A percentile compares a stretch with the other conserved stretches of the same genome.
Evolutionary conservation across 2,113 vertebrate species (phyloP).

Genomic region (Aegypius monachus): DNA sequence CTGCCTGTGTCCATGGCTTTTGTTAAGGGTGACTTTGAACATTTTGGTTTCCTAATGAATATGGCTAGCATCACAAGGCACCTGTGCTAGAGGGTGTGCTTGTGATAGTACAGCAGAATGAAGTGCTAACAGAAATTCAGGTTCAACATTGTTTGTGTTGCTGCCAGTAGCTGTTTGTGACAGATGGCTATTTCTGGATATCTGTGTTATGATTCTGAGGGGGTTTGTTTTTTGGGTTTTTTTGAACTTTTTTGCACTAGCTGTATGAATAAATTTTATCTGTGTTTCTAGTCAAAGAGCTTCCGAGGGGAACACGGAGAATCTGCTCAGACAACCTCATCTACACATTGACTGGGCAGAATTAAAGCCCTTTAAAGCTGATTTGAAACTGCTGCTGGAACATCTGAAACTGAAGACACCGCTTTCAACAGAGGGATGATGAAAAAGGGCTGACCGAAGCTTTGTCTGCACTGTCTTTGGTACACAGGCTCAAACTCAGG

Average conservation of each 20-base stretch:
- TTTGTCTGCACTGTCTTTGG: neutral
- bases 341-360: neutral
- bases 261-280: neutral
- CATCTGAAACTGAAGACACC: neutral
- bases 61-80: neutral
- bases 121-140: neutral
- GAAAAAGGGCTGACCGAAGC: neutral
- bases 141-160: neutral
- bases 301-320: neutral
- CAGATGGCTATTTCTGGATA: slow-evolving; percentile 17
- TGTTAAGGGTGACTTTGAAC: neutral
- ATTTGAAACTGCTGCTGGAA: neutral
- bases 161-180: neutral
- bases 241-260: neutral
- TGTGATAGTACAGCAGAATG: neutral
- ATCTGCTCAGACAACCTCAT: neutral
- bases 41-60: neutral
- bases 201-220: neutral
- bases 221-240: neutral
- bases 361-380: neutral
- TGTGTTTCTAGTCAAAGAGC: neutral
- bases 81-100: neutral
- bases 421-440: neutral
- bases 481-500: neutral
- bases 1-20: neutral